Evolutionary conservation across 1,140 invertebrate genomes (phyloP), one percentile per base, ranked within the genome.

Genomic region (Mercenaria mercenaria): DNA sequence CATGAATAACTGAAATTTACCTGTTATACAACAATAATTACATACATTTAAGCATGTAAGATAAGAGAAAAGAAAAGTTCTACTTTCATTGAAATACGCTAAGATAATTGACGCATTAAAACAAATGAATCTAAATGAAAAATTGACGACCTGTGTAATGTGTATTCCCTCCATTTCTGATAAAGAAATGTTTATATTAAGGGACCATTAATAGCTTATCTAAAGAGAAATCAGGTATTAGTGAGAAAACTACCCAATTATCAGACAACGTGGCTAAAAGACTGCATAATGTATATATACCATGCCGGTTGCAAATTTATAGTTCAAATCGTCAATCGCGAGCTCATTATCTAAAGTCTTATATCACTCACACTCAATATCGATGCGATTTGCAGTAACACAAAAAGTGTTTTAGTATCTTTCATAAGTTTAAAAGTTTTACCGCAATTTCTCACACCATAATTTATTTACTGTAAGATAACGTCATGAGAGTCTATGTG

Each of bases 201-300:
- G 37, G 23, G 23, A 32, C 32, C 76, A 79, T 56, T 34, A 79
- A 79, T 56, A 29, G 56, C 29, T 39, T 79, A 79, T 79, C 76
- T 18, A 23, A 37, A 50, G 11, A 15, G n/a, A 76, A 23, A 76
- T 76, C 72, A 76, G 34, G n/a, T 76, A 29, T 79, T 59, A 52
- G 47, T 56, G 76, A 23, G 76, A 79, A 79, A 47, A 34, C 29
- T 79, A 52, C 56, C 76, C 76, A 52, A 52, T 52, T 52, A 37
- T 56, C 18, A 79, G 76, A 79, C 76, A 52, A 32, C 8, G 15
- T 56, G 76, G 56, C 76, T 59, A 6, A 79, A 0, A 50, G 29
- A 52, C 50, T 15, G n/a, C 47, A 56, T 79, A 79, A 79, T 79
- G 50, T 37, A 59, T 52, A 56, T 56, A 79, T 79, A 29, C 32